These are phyloP conservation scores for Labeo rohita DNA, from an alignment of 2,113 vertebrate genomes.

Conservation along the genomic window DNA sequence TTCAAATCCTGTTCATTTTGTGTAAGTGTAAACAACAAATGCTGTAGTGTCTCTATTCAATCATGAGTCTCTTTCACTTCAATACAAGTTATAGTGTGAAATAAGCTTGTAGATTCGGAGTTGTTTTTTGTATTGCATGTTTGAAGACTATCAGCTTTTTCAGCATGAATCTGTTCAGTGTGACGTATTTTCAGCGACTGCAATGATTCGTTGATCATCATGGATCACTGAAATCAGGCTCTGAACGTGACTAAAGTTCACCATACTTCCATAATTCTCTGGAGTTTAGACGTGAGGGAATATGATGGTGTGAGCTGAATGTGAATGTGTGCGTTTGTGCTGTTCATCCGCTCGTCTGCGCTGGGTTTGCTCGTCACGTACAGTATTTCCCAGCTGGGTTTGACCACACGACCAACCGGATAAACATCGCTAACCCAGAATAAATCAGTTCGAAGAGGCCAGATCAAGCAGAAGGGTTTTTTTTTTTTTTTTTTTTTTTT, in stretches of 20 bases:
- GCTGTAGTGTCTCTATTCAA: too few relatives aligned
- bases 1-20: too few relatives aligned
- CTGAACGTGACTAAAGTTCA: constrained; percentile 15
- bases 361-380: constrained; percentile 51
- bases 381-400: constrained; percentile 52
- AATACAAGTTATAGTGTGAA: too few relatives aligned
- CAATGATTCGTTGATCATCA: neutral
- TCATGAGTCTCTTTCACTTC: too few relatives aligned
- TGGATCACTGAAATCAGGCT: neutral
- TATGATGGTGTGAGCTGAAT: constrained; percentile 41
- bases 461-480: constrained; percentile 31
- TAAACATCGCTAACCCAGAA: constrained; percentile 51
- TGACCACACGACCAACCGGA: constrained; percentile 43
- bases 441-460: constrained; percentile 31
- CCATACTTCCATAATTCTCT: neutral
- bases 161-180: too few relatives aligned
- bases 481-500: neutral
- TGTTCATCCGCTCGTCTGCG: constrained; percentile 47
- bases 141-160: too few relatives aligned
- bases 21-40: too few relatives aligned
- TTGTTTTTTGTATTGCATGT: too few relatives aligned
- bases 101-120: too few relatives aligned
- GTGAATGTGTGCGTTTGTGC: constrained; percentile 19
- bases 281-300: constrained; percentile 41
- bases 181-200: neutral